Evolutionary conservation across 1,140 invertebrate species (phyloP), one percentile per base, ranked within the genome.

Genomic region (Drosophila athabasca): DNA sequence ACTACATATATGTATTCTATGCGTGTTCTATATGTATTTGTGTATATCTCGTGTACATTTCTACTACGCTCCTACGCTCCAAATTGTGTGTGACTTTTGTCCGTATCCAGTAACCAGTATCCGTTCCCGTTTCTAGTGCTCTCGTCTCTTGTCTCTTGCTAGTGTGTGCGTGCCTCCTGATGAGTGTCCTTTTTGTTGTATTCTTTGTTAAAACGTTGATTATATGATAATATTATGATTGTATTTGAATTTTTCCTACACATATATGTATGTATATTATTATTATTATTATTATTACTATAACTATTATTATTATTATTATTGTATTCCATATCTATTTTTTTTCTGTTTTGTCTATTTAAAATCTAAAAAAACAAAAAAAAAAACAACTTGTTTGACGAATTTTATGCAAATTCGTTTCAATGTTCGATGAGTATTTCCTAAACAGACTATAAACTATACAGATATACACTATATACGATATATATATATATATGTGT

Each of bases 181-280:
- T 48, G 71, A 44, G 49, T 51, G 50, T 75, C 50, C 54, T 66
- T 50, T 35, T 55, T 74, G 45, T 66, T 84, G 71, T 85, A 80
- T 85, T 81, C 77, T 78, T 82, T 85, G 82, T 85, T 85, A 70
- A 80, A 85, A 13, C 68, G 81, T 84, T 84, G 77, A 85, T 84
- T 84, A 84, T 73, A 60, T 85, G 80, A 79, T 70, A 70, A 70
- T 44, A 57, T 69, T 69, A 57, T 58, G 31, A 70, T 70, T 70
- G 53, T 69, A 69, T 68, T 70, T 69, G 51, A 69, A 69, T 39
- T 69, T 83, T 79, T 61, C 55, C 71, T 74, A 74, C 35, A 22
- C 51, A 48, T 19, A 48, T 24, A 26, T 26, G 24, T 55, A 80
- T 69, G 58, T 58, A 64, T 57, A 52, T 55, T 59, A 39, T 61